Evolutionary conservation across 35 echinoderm and acorn worm genomes (phyloP).

Genomic region (Apostichopus parvimensis): DNA sequence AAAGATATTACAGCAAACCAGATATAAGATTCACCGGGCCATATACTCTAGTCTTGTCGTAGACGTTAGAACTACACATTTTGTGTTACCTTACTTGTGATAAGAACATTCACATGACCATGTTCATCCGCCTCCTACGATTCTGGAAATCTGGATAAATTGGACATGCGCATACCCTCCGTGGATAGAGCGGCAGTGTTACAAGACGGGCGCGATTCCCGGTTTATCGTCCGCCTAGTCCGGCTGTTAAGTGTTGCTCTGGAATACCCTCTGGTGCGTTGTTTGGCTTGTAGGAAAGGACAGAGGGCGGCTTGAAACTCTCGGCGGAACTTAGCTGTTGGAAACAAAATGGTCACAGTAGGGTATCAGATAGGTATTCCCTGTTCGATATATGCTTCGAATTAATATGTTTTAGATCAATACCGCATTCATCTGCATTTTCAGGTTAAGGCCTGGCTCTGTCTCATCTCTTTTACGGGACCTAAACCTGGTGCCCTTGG

Average conservation of each 20-base stretch:
- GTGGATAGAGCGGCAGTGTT: constrained; percentile 22
- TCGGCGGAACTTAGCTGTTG: constrained; percentile 55
- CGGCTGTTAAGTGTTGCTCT: constrained; percentile 27
- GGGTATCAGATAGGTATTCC: too few relatives aligned
- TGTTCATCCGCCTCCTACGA: not conserved
- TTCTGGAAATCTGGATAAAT: not conserved
- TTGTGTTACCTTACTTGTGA: too few relatives aligned
- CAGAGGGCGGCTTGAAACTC: constrained; percentile 52
- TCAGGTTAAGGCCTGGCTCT: too few relatives aligned
- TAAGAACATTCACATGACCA: not conserved
- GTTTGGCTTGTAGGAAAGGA: not conserved
- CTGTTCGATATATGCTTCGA: too few relatives aligned
- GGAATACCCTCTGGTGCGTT: constrained; percentile 18
- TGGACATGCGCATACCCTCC: constrained; percentile 21
- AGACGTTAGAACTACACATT: too few relatives aligned
- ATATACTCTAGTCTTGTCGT: too few relatives aligned
- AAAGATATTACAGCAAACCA: too few relatives aligned
- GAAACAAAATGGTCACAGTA: not conserved
- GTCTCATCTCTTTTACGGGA: too few relatives aligned
- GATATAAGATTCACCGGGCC: too few relatives aligned
- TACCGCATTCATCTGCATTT: too few relatives aligned
- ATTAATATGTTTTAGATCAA: too few relatives aligned
- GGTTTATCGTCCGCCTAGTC: not conserved
- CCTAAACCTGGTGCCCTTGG: too few relatives aligned
- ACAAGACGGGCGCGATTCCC: constrained; percentile 28